Base-by-base conservation (phyloP, 2,797 vertebrate species). In the Danio jaintianensis region DNA sequence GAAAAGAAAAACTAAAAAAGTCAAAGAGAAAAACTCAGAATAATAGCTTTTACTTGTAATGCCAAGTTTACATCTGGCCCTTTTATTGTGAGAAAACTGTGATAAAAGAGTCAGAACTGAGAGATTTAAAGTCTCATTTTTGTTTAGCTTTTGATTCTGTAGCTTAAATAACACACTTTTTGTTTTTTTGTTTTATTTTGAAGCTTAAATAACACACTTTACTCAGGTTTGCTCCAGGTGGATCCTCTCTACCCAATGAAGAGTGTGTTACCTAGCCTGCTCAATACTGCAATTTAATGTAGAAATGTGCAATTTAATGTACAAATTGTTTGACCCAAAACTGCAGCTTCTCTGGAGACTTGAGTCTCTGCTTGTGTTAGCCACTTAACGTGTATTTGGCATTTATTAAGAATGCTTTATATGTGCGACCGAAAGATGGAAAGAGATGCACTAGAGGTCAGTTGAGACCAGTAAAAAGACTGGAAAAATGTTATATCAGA, bases 271-370 rank as follows among this genome's bases (percentile, higher is more conserved):
- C 3, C 29, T 29, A 29, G n/a, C n/a, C n/a, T 29, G 29, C 29
- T 29, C 1, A 29, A 29, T 1, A 29, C 29, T 29, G 29, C 3
- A 1, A 29, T 1, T 29, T n/a, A n/a, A n/a, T n/a, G n/a, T n/a
- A n/a, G n/a, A n/a, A n/a, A n/a, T n/a, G n/a, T n/a, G n/a, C n/a
- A n/a, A n/a, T n/a, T n/a, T 29, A 29, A 29, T 29, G 3, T 29
- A 29, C 29, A 29, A 29, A 29, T 29, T 29, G 29, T 96, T 96
- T 96, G 94, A 96, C 95, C 96, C 95, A 94, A 53, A 70, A 69
- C 29, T 50, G 94, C 96, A 96, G 95, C 95, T 96, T 95, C 91
- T 92, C 88, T 80, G n/a, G 20, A 83, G 90, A 85, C 92, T 92
- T 88, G 86, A 91, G 92, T 91, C 90, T 90, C 91, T 94, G 43